Percentiles rank a stretch among this genome's conserved stretches.
These are phyloP conservation scores for Turritopsis rubra DNA, from an alignment of 30 jellyfish, hydroid and myxozoan genomes.

Conservation along the genomic window DNA sequence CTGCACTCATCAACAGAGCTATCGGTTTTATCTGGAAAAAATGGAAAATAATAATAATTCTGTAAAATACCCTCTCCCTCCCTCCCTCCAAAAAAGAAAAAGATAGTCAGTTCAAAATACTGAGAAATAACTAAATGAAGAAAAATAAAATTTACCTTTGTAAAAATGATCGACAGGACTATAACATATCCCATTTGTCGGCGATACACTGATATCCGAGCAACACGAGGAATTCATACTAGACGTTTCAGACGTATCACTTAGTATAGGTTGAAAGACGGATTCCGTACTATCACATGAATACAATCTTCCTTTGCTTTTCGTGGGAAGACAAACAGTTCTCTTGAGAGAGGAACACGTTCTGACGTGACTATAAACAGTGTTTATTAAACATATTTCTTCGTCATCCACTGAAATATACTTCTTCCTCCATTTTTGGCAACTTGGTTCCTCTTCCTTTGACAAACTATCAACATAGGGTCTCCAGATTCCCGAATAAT, in stretches of 20 bases:
- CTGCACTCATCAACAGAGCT: not conserved
- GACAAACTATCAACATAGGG: not conserved
- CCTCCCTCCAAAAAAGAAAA: no score
- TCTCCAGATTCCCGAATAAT: not conserved
- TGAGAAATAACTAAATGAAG: not conserved
- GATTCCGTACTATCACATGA: not conserved
- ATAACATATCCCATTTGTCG: not conserved
- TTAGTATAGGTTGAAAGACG: not conserved
- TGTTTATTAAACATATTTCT: not conserved
- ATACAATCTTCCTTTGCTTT: not conserved
- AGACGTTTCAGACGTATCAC: constrained; percentile 3
- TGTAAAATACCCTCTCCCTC: not conserved
- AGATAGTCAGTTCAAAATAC: not conserved
- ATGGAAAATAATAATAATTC: not conserved
- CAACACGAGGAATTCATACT: constrained; percentile 5
- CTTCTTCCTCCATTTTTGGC: not conserved
- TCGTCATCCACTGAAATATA: not conserved
- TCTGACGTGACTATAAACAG: not conserved
- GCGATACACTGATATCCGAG: not conserved
- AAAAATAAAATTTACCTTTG: not conserved
- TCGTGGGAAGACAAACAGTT: not conserved
- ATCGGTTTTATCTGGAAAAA: not conserved
- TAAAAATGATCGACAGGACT: not conserved
- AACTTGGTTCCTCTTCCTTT: not conserved
- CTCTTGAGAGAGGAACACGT: not conserved